Evolutionary conservation across 2,113 vertebrate genomes (phyloP).

Genomic region (Atlantisia rogersi): DNA sequence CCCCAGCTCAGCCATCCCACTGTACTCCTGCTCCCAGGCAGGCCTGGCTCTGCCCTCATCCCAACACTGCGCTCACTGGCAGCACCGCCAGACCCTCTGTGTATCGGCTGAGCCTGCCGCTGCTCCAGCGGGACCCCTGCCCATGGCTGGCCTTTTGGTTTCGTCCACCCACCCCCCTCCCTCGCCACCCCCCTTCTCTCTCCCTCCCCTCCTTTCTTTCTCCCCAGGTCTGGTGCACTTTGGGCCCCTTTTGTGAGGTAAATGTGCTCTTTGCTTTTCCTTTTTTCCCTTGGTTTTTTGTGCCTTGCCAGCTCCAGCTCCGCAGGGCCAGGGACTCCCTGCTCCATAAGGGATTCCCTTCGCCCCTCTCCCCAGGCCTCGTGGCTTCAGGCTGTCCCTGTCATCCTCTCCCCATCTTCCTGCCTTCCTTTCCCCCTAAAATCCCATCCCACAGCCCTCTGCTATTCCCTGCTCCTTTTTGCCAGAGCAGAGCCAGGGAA

Average conservation of each 20-base stretch:
- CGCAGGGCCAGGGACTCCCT: neutral
- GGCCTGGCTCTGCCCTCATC: neutral
- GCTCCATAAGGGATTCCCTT: neutral
- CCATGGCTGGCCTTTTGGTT: neutral
- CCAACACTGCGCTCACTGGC: accelerated
- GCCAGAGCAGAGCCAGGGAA: neutral
- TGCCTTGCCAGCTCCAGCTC: neutral
- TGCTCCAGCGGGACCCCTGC: accelerated
- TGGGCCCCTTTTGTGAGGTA: constrained; percentile 91
- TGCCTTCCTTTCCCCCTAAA: neutral
- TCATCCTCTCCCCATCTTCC: neutral
- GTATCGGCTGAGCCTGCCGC: neutral
- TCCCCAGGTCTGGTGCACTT: constrained; percentile 89
- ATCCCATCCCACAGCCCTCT: neutral
- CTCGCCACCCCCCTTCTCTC: neutral
- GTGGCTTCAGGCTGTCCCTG: neutral
- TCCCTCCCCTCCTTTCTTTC: constrained; percentile 56
- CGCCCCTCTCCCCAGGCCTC: neutral
- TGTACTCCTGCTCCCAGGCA: accelerated
- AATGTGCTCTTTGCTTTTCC: constrained; percentile 62
- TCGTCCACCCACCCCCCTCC: neutral
- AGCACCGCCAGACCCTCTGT: accelerated
- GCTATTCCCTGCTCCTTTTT: neutral
- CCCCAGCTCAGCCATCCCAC: neutral
- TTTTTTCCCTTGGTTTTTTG: neutral